Conservation (phyloP, 2,888 invertebrate genomes). For the Oscheius sp. region DNA sequence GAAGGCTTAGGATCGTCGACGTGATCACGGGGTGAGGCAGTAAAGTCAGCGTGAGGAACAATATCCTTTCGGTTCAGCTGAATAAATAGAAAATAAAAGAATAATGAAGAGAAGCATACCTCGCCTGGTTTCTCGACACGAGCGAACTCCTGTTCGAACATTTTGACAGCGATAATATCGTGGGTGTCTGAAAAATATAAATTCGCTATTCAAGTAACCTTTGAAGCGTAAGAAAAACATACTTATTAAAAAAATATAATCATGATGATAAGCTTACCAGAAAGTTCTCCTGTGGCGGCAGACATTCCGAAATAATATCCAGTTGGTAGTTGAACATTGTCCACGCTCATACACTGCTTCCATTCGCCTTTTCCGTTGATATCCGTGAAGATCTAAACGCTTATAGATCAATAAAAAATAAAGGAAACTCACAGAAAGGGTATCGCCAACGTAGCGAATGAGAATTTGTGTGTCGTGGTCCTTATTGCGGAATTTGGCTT, state of each 20-base stretch:
- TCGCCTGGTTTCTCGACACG: slow-evolving; percentile 69
- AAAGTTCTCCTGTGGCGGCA: slow-evolving; percentile 93
- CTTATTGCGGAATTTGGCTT: slow-evolving; percentile 88
- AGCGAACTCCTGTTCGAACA: slow-evolving; percentile 87
- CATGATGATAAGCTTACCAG: slow-evolving; percentile 69
- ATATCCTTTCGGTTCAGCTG: slow-evolving; percentile 41
- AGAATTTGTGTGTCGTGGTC: slow-evolving; percentile 90
- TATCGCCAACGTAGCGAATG: slow-evolving; percentile 87
- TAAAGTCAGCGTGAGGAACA: slow-evolving; percentile 45
- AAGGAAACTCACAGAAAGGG: slow-evolving; percentile 77
- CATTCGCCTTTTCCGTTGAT: slow-evolving; percentile 78
- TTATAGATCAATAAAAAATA: not conserved
- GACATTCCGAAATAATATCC: slow-evolving; percentile 93
- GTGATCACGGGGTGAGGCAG: slow-evolving; percentile 82
- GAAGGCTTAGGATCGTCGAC: slow-evolving; percentile 86
- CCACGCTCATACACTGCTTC: slow-evolving; percentile 90
- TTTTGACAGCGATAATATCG: slow-evolving; percentile 88
- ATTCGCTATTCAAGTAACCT: not conserved
- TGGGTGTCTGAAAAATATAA: slow-evolving; percentile 84
- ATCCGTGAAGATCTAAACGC: slow-evolving; percentile 80
- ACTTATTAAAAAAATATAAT: not conserved
- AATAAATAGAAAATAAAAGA: slow-evolving; percentile 1
- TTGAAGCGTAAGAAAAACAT: not conserved
- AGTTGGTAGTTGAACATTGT: slow-evolving; percentile 89
- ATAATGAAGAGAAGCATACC: slow-evolving; percentile 24